Percentiles rank a stretch among this genome's conserved stretches.
These are phyloP conservation scores for Drosophila tripunctata DNA, from an alignment of 2,888 invertebrate species.

Conservation along the genomic window DNA sequence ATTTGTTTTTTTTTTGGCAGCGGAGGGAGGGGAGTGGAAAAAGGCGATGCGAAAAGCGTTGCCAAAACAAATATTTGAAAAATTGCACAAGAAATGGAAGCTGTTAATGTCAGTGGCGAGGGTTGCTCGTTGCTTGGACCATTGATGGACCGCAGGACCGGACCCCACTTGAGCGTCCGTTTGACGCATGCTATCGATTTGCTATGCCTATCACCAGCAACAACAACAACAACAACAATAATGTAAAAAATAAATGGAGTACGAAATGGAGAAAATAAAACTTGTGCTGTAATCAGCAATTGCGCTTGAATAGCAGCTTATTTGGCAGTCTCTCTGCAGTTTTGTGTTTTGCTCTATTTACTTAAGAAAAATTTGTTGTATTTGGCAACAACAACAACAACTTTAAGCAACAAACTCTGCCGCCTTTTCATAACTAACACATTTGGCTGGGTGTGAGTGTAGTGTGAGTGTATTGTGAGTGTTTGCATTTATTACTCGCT, in stretches of 20 bases:
- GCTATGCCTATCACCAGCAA: conserved; percentile 40
- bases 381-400: conserved; percentile 30
- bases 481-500: conserved; percentile 74
- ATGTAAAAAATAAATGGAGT: neutral
- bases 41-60: conserved; percentile 1
- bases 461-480: conserved; percentile 24
- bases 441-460: conserved; percentile 14
- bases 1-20: conserved; percentile 61
- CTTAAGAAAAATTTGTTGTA: conserved; percentile 78
- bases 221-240: conserved; percentile 36
- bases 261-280: neutral
- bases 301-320: conserved; percentile 50
- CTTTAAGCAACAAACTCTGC: conserved; percentile 11
- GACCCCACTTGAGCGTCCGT: conserved; percentile 53
- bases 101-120: conserved; percentile 61
- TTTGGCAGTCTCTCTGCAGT: conserved; percentile 46
- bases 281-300: conserved; percentile 36
- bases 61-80: conserved; percentile 72
- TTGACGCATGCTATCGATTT: conserved; percentile 61
- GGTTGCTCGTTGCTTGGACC: conserved; percentile 27
- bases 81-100: conserved; percentile 64
- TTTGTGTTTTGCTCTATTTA: conserved; percentile 62
- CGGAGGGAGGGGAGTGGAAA: neutral
- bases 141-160: conserved; percentile 5
- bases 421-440: conserved; percentile 63